A percentile compares a stretch with the other conserved stretches of the same genome.
These are phyloP conservation scores for Clunio marinus DNA, from an alignment of 2,888 invertebrate species.

Conservation along the genomic window DNA sequence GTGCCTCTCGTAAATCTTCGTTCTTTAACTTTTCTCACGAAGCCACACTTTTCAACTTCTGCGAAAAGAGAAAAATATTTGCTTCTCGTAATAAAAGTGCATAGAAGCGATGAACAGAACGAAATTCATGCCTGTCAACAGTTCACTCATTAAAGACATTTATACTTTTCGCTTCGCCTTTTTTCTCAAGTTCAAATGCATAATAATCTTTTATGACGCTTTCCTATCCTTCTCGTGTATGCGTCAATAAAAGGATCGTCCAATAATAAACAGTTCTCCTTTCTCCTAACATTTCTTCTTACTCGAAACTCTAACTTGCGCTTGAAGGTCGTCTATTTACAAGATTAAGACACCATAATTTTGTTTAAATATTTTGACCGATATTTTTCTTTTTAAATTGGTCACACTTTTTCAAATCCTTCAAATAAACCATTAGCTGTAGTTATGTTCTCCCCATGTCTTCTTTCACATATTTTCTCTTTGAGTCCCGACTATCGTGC, in stretches of 20 bases:
- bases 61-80: background rate
- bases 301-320: background rate
- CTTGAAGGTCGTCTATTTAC: constrained; percentile 29
- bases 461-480: background rate
- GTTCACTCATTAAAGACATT: background rate
- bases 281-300: background rate
- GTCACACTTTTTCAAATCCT: constrained; percentile 37
- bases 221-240: constrained; percentile 27
- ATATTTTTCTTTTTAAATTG: constrained; percentile 37
- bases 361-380: constrained; percentile 36
- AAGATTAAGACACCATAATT: constrained; percentile 35
- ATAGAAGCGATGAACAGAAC: no score
- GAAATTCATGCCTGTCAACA: background rate
- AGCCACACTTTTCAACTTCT: constrained; percentile 36
- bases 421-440: constrained; percentile 32
- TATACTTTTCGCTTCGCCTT: background rate
- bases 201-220: constrained; percentile 5
- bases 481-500: background rate
- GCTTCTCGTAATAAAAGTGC: background rate
- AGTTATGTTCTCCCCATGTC: constrained; percentile 26
- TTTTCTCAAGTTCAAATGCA: background rate
- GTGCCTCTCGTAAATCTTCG: constrained; percentile 27
- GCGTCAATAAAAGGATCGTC: constrained; percentile 8
- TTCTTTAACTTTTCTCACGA: constrained; percentile 25
- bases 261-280: background rate